These are phyloP conservation scores for Cheilosia vulpina DNA, from an alignment of 2,888 invertebrate species.

Conservation along the genomic window DNA sequence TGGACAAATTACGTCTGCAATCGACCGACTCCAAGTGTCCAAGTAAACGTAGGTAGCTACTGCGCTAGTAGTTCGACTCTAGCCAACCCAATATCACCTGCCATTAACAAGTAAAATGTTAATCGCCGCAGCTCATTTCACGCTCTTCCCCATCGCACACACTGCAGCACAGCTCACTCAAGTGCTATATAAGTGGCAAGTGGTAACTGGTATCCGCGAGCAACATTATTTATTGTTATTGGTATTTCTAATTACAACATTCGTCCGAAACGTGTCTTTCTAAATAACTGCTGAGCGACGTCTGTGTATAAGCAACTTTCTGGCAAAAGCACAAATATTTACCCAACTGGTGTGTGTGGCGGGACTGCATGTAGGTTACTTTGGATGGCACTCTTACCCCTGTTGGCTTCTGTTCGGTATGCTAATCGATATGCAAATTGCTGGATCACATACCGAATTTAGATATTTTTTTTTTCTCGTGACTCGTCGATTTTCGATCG, in stretches of 20 bases:
- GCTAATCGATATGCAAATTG: slow-evolving; percentile 65
- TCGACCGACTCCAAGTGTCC: background rate
- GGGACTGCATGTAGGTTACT: slow-evolving; percentile 54
- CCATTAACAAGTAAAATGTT: slow-evolving; percentile 56
- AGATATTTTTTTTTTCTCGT: background rate
- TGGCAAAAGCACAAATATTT: slow-evolving; percentile 68
- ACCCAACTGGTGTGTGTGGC: slow-evolving; percentile 36
- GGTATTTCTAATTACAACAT: slow-evolving; percentile 66
- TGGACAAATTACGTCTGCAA: slow-evolving; percentile 33
- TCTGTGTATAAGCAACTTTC: background rate
- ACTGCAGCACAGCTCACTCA: background rate
- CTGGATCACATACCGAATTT: slow-evolving; percentile 26
- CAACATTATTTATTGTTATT: slow-evolving; percentile 67
- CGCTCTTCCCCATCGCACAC: slow-evolving; percentile 1
- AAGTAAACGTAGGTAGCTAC: background rate
- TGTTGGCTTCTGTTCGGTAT: slow-evolving; percentile 28
- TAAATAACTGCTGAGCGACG: background rate
- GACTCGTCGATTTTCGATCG: slow-evolving; percentile 2
- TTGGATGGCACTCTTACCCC: slow-evolving; percentile 1
- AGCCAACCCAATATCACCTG: slow-evolving; percentile 46
- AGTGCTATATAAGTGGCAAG: background rate
- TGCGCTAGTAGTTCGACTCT: background rate
- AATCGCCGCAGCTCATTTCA: slow-evolving; percentile 42
- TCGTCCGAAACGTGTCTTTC: slow-evolving; percentile 58
- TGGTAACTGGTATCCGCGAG: slow-evolving; percentile 7